A percentile compares a stretch with the other conserved stretches of the same genome.
These are phyloP conservation scores for Troglohyphantes excavatus DNA, from an alignment of 2,888 invertebrate species.

Conservation along the genomic window DNA sequence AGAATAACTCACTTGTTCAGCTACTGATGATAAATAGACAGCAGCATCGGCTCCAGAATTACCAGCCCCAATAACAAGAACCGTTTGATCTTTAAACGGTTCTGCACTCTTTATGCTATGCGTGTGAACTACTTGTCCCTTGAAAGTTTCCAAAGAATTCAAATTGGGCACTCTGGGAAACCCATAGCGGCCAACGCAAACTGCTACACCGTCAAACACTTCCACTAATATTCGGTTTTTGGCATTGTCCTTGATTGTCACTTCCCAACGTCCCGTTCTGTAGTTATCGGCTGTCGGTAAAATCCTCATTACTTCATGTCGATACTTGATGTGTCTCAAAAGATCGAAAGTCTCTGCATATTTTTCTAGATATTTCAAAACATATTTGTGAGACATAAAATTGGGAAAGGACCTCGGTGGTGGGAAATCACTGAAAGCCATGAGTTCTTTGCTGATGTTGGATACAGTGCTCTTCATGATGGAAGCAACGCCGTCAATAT, in stretches of 20 bases:
- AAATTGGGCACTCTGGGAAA: slow-evolving; percentile 83
- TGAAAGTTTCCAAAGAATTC: slow-evolving; percentile 82
- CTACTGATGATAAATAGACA: slow-evolving; percentile 82
- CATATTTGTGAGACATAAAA: slow-evolving; percentile 83
- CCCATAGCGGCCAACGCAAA: slow-evolving; percentile 84
- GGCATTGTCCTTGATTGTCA: slow-evolving; percentile 73
- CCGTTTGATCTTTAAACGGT: slow-evolving; percentile 81
- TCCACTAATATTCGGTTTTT: slow-evolving; percentile 79
- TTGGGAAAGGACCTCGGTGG: slow-evolving; percentile 82
- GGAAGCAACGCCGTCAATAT: slow-evolving; percentile 81
- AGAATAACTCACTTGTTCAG: slow-evolving; percentile 81
- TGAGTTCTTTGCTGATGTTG: slow-evolving; percentile 83
- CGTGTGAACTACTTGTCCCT: slow-evolving; percentile 80
- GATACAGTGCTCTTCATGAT: slow-evolving; percentile 82
- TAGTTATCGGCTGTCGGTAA: slow-evolving; percentile 78
- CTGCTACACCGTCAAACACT: slow-evolving; percentile 83
- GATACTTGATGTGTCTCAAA: slow-evolving; percentile 81
- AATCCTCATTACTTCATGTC: slow-evolving; percentile 81
- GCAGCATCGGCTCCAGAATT: slow-evolving; percentile 83
- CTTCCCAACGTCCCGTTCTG: slow-evolving; percentile 79
- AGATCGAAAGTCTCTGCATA: slow-evolving; percentile 82
- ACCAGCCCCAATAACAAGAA: slow-evolving; percentile 84
- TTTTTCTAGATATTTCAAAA: slow-evolving; percentile 81
- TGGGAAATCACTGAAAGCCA: slow-evolving; percentile 82
- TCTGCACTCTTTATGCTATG: slow-evolving; percentile 79